Evolutionary conservation across 2,113 vertebrate species (phyloP).

Genomic region (Microcebus ravelobensis): DNA sequence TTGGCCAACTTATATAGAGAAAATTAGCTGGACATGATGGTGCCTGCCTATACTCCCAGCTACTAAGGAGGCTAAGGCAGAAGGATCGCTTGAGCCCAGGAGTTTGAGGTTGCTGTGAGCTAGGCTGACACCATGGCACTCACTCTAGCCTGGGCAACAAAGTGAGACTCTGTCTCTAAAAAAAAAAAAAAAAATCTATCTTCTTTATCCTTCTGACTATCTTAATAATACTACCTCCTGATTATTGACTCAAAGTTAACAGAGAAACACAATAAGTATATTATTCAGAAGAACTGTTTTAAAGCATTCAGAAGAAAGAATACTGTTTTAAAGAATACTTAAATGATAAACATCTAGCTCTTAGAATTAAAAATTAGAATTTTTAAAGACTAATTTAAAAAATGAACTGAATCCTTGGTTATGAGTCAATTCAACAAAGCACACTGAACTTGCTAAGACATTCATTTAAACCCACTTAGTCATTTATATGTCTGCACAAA

Average conservation of each 20-base stretch:
- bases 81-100: no score
- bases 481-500: neutral
- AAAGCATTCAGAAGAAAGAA: neutral
- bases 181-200: neutral
- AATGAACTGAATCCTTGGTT: neutral
- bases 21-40: no score
- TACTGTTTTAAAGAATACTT: neutral
- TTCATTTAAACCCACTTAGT: neutral
- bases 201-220: neutral
- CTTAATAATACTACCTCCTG: neutral
- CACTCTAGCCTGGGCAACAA: no score
- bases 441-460: neutral
- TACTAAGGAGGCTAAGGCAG: no score
- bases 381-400: neutral
- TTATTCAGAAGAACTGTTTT: neutral
- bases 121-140: no score
- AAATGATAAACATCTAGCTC: neutral
- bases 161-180: no score
- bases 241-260: neutral
- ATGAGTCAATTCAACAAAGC: neutral
- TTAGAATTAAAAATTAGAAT: neutral
- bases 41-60: no score
- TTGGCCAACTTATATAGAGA: no score
- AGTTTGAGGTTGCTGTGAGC: no score
- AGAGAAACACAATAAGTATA: neutral